Evolutionary conservation across 2,797 vertebrate genomes (phyloP).

Genomic region (Tadarida brasiliensis): DNA sequence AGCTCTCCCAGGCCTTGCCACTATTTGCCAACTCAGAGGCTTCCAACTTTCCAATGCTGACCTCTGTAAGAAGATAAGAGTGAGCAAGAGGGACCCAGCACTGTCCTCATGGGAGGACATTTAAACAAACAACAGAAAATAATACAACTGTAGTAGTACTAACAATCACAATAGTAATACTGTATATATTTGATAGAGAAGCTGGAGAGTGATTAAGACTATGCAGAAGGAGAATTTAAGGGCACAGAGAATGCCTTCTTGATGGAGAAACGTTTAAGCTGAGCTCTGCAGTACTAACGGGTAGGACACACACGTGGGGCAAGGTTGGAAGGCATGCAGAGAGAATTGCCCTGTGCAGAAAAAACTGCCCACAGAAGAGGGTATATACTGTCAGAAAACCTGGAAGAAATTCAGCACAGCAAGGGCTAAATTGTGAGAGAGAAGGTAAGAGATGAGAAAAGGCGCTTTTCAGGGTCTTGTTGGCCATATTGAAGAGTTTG

Average conservation of each 20-base stretch:
- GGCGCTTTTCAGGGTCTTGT: accelerated
- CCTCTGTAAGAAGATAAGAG: neutral
- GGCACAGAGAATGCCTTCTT: neutral
- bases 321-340: neutral
- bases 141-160: neutral
- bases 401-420: neutral
- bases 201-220: neutral
- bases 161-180: neutral
- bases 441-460: neutral
- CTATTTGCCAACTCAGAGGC: neutral
- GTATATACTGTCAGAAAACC: neutral
- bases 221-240: neutral
- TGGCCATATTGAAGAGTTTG: neutral
- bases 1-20: neutral
- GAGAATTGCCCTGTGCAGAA: neutral
- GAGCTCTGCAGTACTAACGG: neutral
- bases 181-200: neutral
- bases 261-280: neutral
- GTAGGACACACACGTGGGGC: neutral
- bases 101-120: neutral
- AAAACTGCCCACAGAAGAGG: neutral
- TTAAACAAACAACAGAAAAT: neutral
- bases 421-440: neutral
- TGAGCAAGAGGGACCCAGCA: neutral
- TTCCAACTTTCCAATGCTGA: neutral